phyloP scores from a whole-genome alignment of 2,113 vertebrate species.

The Varanus salvator region DNA sequence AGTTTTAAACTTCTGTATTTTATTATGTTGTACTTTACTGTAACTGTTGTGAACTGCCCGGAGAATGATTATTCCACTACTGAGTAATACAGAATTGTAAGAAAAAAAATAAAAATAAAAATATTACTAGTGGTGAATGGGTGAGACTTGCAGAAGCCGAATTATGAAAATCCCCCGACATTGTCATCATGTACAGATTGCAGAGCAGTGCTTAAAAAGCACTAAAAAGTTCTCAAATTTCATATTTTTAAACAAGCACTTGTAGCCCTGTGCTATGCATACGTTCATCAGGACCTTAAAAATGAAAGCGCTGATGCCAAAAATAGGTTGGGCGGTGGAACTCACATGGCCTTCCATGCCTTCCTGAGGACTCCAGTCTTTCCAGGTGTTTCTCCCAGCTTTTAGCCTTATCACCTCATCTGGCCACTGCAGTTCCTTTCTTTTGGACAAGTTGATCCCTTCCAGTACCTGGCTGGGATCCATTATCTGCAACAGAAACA shows the following conservation, averaged over 20 bases:
- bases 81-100: too few relatives aligned
- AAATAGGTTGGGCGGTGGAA: conserved; percentile 50
- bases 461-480: conserved; percentile 94
- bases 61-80: too few relatives aligned
- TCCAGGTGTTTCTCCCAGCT: conserved; percentile 96
- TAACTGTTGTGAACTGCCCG: too few relatives aligned
- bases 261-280: not conserved
- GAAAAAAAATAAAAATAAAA: too few relatives aligned
- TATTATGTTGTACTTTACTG: too few relatives aligned
- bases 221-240: not conserved
- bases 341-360: conserved; percentile 99
- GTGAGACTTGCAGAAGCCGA: not conserved
- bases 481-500: conserved; percentile 82
- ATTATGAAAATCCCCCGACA: not conserved
- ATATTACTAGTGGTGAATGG: not conserved
- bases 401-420: conserved; percentile 93
- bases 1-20: too few relatives aligned
- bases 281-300: not conserved
- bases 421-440: conserved; percentile 98
- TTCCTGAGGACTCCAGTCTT: conserved; percentile 97
- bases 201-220: not conserved
- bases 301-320: not conserved
- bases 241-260: not conserved
- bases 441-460: conserved; percentile 94
- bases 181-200: not conserved